Base-by-base conservation (phyloP, 2,113 vertebrate genomes). In the Pseudolaguvia tuberculata region DNA sequence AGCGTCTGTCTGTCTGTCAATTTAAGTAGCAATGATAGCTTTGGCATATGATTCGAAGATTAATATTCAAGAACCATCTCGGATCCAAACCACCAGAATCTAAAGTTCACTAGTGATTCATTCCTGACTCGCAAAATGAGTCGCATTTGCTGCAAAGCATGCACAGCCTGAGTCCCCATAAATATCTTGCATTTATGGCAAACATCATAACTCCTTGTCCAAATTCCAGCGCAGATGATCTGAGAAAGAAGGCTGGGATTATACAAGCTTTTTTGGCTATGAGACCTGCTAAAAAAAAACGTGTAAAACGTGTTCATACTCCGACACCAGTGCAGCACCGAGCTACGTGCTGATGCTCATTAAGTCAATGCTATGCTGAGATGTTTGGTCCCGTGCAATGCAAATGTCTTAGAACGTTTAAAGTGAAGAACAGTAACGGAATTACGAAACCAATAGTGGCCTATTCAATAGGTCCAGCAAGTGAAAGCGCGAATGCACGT, bases 371-470 rank as follows among this genome's bases (percentile, higher is more conserved):
- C 73, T 50, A 65, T 48, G 31, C 52, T 63, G 31, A 18, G 58
- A 65, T 51, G 68, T 48, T 57, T 50, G 47, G 59, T 53, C 55
- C 39, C 39, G 39, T 5, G 8, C 35, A 59, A 77, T 77, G 70
- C 70, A 80, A 67, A 80, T 70, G 50, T 51, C 56, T 42, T 61
- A 35, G 47, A 56, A 65, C 53, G 73, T 77, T 80, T 77, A 74
- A 72, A n/a, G n/a, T 73, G 57, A 42, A 63, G 70, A 73, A 57
- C 58, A 27, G 70, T 77, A 57, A 62, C 42, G 68, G 71, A 67
- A 77, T 70, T 69, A 77, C 65, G n/a, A 55, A 47, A 20, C 71
- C 70, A 50, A 47, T 48, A 56, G 57, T 68, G 70, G 50, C 17
- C 51, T 57, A 17, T 47, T 72, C 69, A 61, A 70, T 63, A 55